phyloP scores from a whole-genome alignment of 2,113 vertebrate genomes.

The Lipophrys pholis region DNA sequence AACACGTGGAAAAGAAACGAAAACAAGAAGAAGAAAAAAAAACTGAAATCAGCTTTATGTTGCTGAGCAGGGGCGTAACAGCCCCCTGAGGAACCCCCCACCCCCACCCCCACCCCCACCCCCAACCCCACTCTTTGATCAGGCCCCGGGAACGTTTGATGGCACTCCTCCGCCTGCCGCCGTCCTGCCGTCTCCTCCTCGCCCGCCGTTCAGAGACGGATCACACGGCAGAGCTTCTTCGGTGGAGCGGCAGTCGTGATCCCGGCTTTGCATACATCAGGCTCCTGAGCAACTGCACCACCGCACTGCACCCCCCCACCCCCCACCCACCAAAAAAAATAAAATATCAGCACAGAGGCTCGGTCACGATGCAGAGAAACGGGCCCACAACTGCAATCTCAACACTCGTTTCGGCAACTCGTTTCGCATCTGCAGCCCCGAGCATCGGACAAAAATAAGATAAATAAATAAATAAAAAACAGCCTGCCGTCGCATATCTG shows the following conservation, averaged over 20 bases:
- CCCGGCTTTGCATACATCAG: conserved; percentile 73
- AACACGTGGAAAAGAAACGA: conserved; percentile 3
- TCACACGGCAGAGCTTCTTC: conserved; percentile 48
- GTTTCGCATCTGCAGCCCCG: not conserved
- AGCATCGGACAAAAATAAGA: too few species aligned
- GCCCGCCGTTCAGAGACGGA: conserved; percentile 54
- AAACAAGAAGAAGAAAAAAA: too few species aligned
- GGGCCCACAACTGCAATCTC: not conserved
- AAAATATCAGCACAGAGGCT: conserved; percentile 24
- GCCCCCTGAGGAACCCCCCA: conserved; percentile 38
- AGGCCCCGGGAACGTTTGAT: conserved; percentile 57
- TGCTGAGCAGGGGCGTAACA: conserved; percentile 30
- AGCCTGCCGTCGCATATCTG: not conserved
- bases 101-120: not conserved
- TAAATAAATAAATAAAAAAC: not conserved
- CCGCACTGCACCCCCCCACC: conserved; percentile 9
- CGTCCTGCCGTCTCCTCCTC: conserved; percentile 16
- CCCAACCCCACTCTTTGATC: conserved; percentile 58
- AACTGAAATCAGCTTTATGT: not conserved
- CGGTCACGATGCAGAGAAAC: conserved; percentile 49
- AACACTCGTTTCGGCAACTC: not conserved
- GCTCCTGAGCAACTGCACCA: conserved; percentile 32
- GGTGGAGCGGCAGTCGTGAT: conserved; percentile 63
- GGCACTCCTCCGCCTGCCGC: not conserved
- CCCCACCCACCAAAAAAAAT: not conserved